Base-by-base conservation (phyloP, 1,140 invertebrate genomes). In the Phymorhynchus buccinoides region DNA sequence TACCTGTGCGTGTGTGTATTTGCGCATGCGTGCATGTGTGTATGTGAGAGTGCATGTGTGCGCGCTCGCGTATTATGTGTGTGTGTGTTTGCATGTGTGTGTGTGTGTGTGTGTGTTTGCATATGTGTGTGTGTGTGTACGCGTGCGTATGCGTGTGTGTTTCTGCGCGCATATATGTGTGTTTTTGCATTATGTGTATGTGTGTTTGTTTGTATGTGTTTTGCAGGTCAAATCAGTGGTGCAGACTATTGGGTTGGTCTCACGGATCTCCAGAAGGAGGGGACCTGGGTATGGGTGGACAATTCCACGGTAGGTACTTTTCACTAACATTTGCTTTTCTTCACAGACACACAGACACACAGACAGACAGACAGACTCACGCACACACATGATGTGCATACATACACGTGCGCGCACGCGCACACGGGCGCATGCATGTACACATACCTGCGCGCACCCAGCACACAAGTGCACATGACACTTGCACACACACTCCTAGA, bases 221-320 rank as follows among this genome's bases (percentile, higher is more conserved):
- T 71, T 71, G 30, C 35, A 88, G 85, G 85, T 56, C 79, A 73
- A 12, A 75, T 81, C 0, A 56, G 71, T 14, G 84, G 83, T 27
- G 84, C 81, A 1, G 83, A 86, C 30, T 88, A 87, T 37, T 90
- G 89, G 89, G 88, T 89, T 82, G 89, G 89, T 12, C 84, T 91
- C n/a, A 88, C 87, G 84, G 88, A 91, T 75, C 62, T 84, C 9
- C 41, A 75, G 30, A 71, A 86, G 16, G 87, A 89, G 52, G 75
- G 86, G 27, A 83, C 71, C 3, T 89, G 75, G 79, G 18, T 83
- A 1, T 89, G 88, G 88, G 27, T 85, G 1, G 80, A 71, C 22
- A 35, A 52, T 6, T 86, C 78, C 39, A 14, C 44, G 27, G 30
- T 37, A 44, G 37, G 44, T 62, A n/a, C 1, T 9, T 73, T 37